phyloP scores from a whole-genome alignment of 2,888 invertebrate species.

The Amphimallon solstitiale region DNA sequence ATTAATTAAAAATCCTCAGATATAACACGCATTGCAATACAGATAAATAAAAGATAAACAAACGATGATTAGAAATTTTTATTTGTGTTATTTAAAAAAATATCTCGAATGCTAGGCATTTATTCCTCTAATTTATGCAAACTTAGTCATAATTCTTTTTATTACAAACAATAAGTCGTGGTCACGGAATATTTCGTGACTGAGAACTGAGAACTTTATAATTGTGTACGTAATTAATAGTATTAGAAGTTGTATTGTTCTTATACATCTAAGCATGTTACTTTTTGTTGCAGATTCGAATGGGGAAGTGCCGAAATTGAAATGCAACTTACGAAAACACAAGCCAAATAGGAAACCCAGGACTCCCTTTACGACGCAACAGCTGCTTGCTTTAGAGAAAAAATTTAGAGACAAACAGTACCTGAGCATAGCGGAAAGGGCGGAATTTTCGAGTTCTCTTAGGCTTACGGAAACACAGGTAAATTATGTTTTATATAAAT shows the following conservation, averaged over 20 bases:
- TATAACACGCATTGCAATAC: no score
- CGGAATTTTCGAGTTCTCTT: constrained; percentile 91
- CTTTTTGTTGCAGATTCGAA: constrained; percentile 70
- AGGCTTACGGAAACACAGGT: constrained; percentile 91
- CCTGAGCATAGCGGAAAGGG: constrained; percentile 92
- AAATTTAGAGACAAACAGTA: constrained; percentile 96
- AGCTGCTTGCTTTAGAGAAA: constrained; percentile 88
- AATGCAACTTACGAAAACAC: constrained; percentile 91
- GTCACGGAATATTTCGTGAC: not conserved
- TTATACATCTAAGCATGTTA: no score
- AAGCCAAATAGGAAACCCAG: constrained; percentile 95
- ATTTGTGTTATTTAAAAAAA: no score
- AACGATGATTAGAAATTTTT: no score
- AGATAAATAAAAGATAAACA: no score
- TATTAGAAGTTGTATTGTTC: not conserved
- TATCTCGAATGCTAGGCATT: no score
- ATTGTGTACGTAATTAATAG: not conserved
- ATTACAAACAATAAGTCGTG: not conserved
- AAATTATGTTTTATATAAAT: not conserved
- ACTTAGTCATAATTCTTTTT: not conserved
- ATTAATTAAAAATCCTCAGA: no score
- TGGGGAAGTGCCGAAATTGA: constrained; percentile 85
- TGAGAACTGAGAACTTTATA: not conserved
- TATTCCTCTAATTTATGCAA: not conserved
- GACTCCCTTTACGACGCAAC: constrained; percentile 95